A percentile compares a stretch with the other conserved stretches of the same genome.
These are phyloP conservation scores for Troides oblongomaculatus DNA, from an alignment of 2,888 invertebrate species.

Conservation along the genomic window DNA sequence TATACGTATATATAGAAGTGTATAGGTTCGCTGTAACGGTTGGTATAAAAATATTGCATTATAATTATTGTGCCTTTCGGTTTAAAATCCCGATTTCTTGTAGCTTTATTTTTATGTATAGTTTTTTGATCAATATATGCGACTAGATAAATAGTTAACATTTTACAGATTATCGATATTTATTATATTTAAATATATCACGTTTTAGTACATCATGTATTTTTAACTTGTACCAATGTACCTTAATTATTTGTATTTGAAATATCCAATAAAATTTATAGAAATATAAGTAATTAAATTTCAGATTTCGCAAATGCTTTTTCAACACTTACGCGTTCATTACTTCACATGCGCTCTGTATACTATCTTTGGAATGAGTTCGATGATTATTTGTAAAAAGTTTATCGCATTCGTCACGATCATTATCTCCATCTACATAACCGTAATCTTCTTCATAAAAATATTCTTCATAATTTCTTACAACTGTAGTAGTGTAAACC, in stretches of 20 bases:
- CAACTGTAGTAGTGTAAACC: conserved; percentile 69
- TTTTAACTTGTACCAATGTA: not conserved
- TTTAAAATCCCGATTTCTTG: conserved; percentile 7
- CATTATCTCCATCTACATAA: conserved; percentile 49
- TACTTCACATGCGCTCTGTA: conserved; percentile 49
- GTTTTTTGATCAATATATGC: conserved; percentile 8
- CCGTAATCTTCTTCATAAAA: conserved; percentile 53
- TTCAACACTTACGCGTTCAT: conserved; percentile 52
- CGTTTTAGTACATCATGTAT: conserved; percentile 18
- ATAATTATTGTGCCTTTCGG: conserved; percentile 13
- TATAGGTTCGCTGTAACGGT: conserved; percentile 2
- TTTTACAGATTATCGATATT: conserved; percentile 17
- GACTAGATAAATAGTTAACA: conserved; percentile 26
- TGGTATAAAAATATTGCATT: conserved; percentile 2
- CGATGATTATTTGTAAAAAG: conserved; percentile 47
- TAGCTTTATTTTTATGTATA: not conserved
- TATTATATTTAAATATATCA: conserved; percentile 23
- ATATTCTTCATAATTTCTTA: conserved; percentile 56
- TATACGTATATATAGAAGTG: not conserved
- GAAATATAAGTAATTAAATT: not conserved
- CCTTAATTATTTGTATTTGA: not conserved
- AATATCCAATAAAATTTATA: not conserved
- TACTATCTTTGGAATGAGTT: conserved; percentile 71
- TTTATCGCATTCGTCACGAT: conserved; percentile 55
- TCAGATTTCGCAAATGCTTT: conserved; percentile 30